Base-by-base conservation (phyloP, 1,140 invertebrate genomes). In the Drosophila pruinosa region DNA sequence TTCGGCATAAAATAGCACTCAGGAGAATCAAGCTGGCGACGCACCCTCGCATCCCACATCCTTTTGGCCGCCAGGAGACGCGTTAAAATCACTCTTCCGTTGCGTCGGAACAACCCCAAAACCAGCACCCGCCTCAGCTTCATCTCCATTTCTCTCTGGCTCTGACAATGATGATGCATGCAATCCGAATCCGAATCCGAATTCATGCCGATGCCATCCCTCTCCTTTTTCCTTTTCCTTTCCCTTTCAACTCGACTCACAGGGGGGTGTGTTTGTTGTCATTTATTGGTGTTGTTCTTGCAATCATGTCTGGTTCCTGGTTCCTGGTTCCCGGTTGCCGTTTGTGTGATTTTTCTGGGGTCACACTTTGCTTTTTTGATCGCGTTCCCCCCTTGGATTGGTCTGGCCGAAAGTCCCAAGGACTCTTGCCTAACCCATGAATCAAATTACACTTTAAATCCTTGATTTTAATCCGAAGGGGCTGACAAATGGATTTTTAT, bases 361-460 rank as follows among this genome's bases (percentile, higher is more conserved):
- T 86, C 82, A 86, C 82, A 78, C 82, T 86, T 88, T 88, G 82
- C 82, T 78, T 78, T 86, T 86, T 86, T 86, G 77, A 81, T 78
- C 62, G 75, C 64, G 68, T 52, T 24, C 54, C 57, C 63, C 7
- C 31, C 15, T 7, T 28, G 2, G 26, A n/a, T 21, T 31, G 39
- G 43, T 54, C n/a, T 63, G 53, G 39, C 17, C 39, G 4, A 41
- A 8, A n/a, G 15, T n/a, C n/a, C n/a, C n/a, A n/a, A n/a, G n/a
- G 48, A 28, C 57, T 72, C 31, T 39, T 26, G 58, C 8, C 28
- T 58, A 28, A 52, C 39, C 65, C 79, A 74, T 90, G 88, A 88
- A 90, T 90, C 88, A 90, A 90, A 90, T 90, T 90, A 90, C 88
- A 90, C 75, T 90, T 90, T 83, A 90, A 90, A 85, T 90, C 88